Conservation (phyloP, 2,113 vertebrate genomes). For the Phycodurus eques region DNA sequence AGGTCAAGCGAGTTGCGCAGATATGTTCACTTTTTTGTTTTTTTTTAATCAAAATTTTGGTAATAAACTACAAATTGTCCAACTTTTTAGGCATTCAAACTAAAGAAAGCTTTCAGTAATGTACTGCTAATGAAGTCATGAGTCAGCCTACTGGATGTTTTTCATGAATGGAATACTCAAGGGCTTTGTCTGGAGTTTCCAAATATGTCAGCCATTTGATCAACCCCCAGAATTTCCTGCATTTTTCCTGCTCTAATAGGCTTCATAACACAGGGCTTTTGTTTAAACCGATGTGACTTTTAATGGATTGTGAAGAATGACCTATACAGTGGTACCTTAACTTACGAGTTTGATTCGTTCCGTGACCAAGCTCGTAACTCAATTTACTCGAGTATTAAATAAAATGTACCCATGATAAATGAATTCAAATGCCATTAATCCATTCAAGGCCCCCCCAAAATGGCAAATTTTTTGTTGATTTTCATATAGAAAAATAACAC, state of each 20-base stretch:
- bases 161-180: slow-evolving; percentile 68
- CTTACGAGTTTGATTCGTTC: neutral
- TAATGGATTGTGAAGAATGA: neutral
- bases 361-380: neutral
- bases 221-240: slow-evolving; percentile 22
- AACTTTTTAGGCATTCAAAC: neutral
- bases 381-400: neutral
- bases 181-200: slow-evolving; percentile 52
- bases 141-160: slow-evolving; percentile 58
- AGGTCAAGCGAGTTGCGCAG: neutral
- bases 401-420: too few species aligned
- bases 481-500: too few species aligned
- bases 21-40: neutral
- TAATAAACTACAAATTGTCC: neutral
- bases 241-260: slow-evolving; percentile 59
- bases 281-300: neutral
- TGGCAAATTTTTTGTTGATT: too few species aligned
- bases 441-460: too few species aligned
- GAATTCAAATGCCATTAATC: too few species aligned
- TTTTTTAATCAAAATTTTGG: neutral
- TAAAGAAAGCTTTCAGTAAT: slow-evolving; percentile 28
- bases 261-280: slow-evolving; percentile 52
- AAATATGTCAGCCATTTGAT: slow-evolving; percentile 51
- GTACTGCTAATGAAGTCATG: slow-evolving; percentile 41
- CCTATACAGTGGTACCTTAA: neutral